Evolutionary conservation across 1,140 invertebrate genomes (phyloP).

Genomic region (Trichonephila inaurata): DNA sequence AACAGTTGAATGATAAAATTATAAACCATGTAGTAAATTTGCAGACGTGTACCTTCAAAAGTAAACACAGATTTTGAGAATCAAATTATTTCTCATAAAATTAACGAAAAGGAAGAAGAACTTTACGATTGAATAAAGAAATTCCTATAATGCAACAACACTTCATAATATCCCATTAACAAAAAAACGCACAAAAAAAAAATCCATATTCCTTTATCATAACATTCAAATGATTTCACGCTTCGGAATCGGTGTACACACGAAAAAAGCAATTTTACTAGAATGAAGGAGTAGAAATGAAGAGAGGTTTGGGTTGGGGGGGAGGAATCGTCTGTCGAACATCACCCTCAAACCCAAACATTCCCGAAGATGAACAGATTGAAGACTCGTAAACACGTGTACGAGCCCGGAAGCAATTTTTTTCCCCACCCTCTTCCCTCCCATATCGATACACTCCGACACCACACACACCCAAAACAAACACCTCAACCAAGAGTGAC

Average conservation of each 20-base stretch:
- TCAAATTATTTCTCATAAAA: too few relatives aligned
- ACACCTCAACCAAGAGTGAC: conserved; percentile 38
- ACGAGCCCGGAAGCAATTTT: conserved; percentile 2
- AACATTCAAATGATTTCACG: neutral
- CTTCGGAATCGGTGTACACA: neutral
- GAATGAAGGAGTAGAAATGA: neutral
- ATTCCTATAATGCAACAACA: too few relatives aligned
- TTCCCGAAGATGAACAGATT: conserved; percentile 5
- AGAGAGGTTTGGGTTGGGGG: neutral
- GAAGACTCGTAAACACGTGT: conserved; percentile 15
- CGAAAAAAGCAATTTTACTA: neutral
- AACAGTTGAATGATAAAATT: too few relatives aligned
- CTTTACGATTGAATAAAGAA: too few relatives aligned
- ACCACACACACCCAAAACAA: neutral
- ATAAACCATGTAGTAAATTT: too few relatives aligned
- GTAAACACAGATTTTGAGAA: too few relatives aligned
- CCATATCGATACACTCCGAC: neutral
- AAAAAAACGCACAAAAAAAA: too few relatives aligned
- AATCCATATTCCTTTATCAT: neutral
- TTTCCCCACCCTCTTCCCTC: conserved; percentile 13
- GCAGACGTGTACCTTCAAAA: too few relatives aligned
- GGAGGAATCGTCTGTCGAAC: neutral
- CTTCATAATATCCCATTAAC: too few relatives aligned
- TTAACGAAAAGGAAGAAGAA: too few relatives aligned
- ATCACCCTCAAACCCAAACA: neutral